Percentiles rank a stretch among this genome's conserved stretches.
phyloP scores from a whole-genome alignment of 2,797 vertebrate species.

The Hafferia zeledoni region DNA sequence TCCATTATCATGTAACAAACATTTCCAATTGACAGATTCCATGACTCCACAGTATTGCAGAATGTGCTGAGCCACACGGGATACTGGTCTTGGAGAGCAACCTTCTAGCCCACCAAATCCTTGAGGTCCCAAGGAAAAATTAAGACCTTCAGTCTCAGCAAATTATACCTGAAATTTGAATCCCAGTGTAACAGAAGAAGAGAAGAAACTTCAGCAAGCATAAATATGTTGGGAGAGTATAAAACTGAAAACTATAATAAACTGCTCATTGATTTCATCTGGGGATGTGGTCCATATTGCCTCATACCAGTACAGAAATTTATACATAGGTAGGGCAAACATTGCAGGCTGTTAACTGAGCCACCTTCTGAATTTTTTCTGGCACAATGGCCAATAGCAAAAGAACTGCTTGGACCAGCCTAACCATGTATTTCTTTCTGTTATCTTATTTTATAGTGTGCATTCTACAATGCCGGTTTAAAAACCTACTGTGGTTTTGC shows the following conservation, averaged over 20 bases:
- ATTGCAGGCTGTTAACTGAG: background rate
- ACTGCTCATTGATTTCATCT: background rate
- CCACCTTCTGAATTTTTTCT: background rate
- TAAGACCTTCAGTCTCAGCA: background rate
- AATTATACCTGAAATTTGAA: background rate
- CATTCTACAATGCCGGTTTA: background rate
- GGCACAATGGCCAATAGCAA: background rate
- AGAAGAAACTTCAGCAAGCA: background rate
- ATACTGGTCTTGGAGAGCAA: background rate
- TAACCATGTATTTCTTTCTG: background rate
- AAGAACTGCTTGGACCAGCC: background rate
- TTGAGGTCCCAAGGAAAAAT: background rate
- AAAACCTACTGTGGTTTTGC: background rate
- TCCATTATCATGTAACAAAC: background rate
- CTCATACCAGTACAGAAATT: background rate
- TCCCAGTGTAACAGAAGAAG: background rate
- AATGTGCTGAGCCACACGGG: background rate
- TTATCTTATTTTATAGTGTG: background rate
- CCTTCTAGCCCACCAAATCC: background rate
- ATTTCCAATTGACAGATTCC: background rate
- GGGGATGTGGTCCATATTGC: background rate
- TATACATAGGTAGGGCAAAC: background rate
- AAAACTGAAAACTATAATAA: background rate
- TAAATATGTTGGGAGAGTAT: background rate
- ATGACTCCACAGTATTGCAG: background rate